Percentiles rank a stretch among this genome's conserved stretches.
Evolutionary conservation across 1,140 invertebrate genomes (phyloP).

Genomic region (Plodia interpunctella): DNA sequence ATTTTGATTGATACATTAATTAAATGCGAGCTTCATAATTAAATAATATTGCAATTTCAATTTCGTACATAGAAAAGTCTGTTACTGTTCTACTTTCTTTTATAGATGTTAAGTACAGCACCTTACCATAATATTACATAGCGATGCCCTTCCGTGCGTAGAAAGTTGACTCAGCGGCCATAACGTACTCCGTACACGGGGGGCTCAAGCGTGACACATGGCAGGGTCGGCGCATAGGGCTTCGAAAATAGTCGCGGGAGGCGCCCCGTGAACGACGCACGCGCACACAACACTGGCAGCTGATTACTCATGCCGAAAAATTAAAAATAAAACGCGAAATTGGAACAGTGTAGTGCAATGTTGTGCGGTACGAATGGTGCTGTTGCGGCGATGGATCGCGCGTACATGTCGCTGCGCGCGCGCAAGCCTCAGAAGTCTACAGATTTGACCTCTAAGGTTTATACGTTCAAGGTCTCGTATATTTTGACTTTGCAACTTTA

Average conservation of each 20-base stretch:
- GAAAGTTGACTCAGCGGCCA: constrained; percentile 11
- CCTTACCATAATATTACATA: constrained; percentile 1
- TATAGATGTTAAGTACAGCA: background rate
- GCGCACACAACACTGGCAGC: constrained; percentile 22
- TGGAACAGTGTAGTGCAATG: constrained; percentile 22
- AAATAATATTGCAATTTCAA: no score
- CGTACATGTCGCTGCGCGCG: constrained; percentile 73
- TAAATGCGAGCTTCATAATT: no score
- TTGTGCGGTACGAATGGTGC: constrained; percentile 60
- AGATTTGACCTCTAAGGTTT: constrained; percentile 2
- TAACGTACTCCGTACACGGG: background rate
- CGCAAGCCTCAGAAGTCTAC: constrained; percentile 64
- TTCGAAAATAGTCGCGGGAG: constrained; percentile 39
- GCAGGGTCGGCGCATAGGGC: constrained; percentile 18
- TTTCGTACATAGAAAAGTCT: no score
- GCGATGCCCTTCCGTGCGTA: background rate
- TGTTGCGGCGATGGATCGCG: constrained; percentile 70
- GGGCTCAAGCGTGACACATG: background rate
- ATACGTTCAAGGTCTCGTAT: constrained; percentile 3
- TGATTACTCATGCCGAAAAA: background rate
- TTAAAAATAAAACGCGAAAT: constrained; percentile 6
- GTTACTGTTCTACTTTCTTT: background rate
- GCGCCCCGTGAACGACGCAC: constrained; percentile 21
- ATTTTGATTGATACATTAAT: no score
- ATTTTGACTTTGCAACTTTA: background rate